These are phyloP conservation scores for Frankliniella intonsa DNA, from an alignment of 2,888 invertebrate species.

Conservation along the genomic window DNA sequence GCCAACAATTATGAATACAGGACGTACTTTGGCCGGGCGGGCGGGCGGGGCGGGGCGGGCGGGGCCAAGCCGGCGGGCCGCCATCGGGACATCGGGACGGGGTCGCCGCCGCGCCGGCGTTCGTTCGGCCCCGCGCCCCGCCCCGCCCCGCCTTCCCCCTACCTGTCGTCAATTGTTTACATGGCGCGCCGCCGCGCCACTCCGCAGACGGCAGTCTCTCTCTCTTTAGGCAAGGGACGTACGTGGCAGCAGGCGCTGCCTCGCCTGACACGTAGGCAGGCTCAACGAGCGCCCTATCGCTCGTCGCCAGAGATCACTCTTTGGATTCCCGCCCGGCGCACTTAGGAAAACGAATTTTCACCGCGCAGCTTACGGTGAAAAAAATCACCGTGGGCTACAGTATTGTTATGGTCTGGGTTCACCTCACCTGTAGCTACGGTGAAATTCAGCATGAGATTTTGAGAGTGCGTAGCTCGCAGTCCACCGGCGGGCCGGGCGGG, in stretches of 20 bases:
- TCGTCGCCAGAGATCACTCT: too few species aligned
- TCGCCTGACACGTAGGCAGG: neutral
- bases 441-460: too few species aligned
- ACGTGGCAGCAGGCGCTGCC: neutral
- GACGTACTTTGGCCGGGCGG: neutral
- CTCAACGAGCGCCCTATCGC: too few species aligned
- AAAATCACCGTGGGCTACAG: too few species aligned
- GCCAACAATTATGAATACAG: constrained; percentile 20
- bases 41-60: neutral
- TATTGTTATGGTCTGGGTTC: too few species aligned
- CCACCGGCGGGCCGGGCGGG: neutral
- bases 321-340: too few species aligned
- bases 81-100: neutral
- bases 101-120: too few species aligned
- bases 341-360: too few species aligned
- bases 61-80: neutral
- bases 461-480: too few species aligned
- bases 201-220: neutral
- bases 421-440: too few species aligned
- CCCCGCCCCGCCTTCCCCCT: neutral
- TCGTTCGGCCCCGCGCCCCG: too few species aligned
- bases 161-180: constrained; percentile 26
- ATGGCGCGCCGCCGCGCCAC: constrained; percentile 17
- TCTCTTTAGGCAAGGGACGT: neutral
- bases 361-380: too few species aligned